Percentiles rank a stretch among this genome's conserved stretches.
These are phyloP conservation scores for Cephus runcator DNA, from an alignment of 2,888 invertebrate genomes.

Conservation along the genomic window DNA sequence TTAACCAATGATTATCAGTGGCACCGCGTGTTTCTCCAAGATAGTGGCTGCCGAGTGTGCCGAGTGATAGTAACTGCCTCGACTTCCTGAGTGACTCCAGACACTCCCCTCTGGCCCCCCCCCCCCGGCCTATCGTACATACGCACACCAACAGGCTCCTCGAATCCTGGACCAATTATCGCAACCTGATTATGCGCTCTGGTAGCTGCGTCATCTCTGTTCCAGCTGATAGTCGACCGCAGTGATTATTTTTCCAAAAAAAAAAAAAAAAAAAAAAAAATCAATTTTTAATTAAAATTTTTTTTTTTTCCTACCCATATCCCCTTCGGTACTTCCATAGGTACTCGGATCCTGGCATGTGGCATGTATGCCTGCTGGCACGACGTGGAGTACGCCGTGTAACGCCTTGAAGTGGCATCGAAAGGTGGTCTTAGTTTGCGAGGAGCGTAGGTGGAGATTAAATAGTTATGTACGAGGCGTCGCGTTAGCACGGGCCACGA, in stretches of 20 bases:
- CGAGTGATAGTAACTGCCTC: conserved; percentile 45
- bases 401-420: background rate
- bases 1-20: conserved; percentile 36
- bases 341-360: background rate
- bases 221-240: background rate
- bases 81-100: conserved; percentile 45
- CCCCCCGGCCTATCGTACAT: background rate
- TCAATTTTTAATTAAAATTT: background rate
- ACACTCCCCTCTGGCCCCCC: conserved; percentile 20
- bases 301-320: background rate
- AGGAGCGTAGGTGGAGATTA: conserved; percentile 23
- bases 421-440: conserved; percentile 15
- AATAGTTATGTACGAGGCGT: conserved; percentile 43
- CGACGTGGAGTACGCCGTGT: background rate
- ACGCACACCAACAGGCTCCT: conserved; percentile 12
- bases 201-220: background rate
- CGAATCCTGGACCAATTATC: background rate
- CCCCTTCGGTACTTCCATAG: background rate
- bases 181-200: background rate
- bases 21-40: conserved; percentile 41
- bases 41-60: conserved; percentile 46
- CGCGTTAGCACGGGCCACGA: conserved; percentile 41
- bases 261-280: background rate
- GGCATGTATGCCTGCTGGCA: background rate
- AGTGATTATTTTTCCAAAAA: background rate